phyloP scores from a whole-genome alignment of 2,888 invertebrate species.

The Drosophila aldrichi region DNA sequence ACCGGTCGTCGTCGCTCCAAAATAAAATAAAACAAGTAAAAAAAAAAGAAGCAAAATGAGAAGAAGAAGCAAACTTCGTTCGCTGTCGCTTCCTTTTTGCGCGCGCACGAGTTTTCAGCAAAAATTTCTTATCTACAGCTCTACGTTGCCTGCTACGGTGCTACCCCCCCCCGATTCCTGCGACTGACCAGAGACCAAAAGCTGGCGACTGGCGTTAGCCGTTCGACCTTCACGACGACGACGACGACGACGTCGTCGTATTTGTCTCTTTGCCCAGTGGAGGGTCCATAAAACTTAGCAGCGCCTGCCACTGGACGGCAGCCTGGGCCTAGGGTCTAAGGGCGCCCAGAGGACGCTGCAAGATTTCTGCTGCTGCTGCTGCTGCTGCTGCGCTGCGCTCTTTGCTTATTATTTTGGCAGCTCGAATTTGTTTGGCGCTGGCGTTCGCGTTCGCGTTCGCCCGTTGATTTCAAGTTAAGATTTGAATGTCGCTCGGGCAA shows the following conservation, averaged over 20 bases:
- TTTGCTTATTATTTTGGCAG: slow-evolving; percentile 81
- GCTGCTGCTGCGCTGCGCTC: slow-evolving; percentile 1
- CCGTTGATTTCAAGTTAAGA: slow-evolving; percentile 84
- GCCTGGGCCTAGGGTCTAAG: slow-evolving; percentile 8
- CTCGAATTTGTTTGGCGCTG: slow-evolving; percentile 79
- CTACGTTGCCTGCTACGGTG: slow-evolving; percentile 20
- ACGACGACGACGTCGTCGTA: slow-evolving; percentile 51
- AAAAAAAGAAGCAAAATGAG: not conserved
- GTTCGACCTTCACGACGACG: slow-evolving; percentile 50
- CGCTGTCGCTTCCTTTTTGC: slow-evolving; percentile 70
- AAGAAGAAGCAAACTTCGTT: slow-evolving; percentile 14
- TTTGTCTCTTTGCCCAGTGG: slow-evolving; percentile 64
- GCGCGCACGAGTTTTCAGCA: slow-evolving; percentile 79
- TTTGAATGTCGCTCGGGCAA: slow-evolving; percentile 80
- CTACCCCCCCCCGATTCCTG: too few relatives aligned
- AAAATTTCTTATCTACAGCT: slow-evolving; percentile 74
- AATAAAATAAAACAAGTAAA: not conserved
- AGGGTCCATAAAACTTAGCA: slow-evolving; percentile 57
- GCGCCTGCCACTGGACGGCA: slow-evolving; percentile 39
- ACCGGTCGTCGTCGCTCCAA: slow-evolving; percentile 54
- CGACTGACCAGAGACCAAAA: slow-evolving; percentile 13
- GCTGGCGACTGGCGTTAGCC: slow-evolving; percentile 58
- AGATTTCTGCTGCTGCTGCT: not conserved
- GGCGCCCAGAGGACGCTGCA: slow-evolving; percentile 8
- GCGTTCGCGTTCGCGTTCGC: slow-evolving; percentile 43